Conservation (phyloP, 1,140 invertebrate genomes). For the Polypedilum pembai region DNA sequence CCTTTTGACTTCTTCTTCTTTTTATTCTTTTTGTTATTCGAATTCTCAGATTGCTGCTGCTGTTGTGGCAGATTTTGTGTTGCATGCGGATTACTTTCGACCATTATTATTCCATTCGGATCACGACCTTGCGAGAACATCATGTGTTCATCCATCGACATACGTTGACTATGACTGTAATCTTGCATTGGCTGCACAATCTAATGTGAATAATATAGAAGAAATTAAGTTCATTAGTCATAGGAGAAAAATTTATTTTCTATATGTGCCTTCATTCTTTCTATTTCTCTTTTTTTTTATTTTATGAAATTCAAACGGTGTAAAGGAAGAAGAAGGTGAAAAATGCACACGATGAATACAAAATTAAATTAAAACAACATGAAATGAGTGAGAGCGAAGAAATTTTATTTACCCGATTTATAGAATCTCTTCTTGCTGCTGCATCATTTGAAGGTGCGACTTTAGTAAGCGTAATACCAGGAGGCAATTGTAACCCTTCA, state of each 20-base stretch:
- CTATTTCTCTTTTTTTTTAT: too few relatives aligned
- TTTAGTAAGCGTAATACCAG: constrained; percentile 75
- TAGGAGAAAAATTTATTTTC: too few relatives aligned
- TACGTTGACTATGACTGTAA: constrained; percentile 31
- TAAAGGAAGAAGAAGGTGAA: too few relatives aligned
- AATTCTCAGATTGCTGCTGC: constrained; percentile 31
- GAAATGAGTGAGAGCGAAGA: too few relatives aligned
- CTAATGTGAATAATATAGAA: not conserved
- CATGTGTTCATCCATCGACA: constrained; percentile 30
- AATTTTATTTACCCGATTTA: constrained; percentile 36
- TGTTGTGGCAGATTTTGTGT: constrained; percentile 31
- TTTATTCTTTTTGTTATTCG: constrained; percentile 48
- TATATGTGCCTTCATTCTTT: too few relatives aligned
- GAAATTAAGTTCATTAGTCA: too few relatives aligned
- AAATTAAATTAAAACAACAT: not conserved
- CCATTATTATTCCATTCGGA: constrained; percentile 40
- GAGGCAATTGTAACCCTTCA: constrained; percentile 64
- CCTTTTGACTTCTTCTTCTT: constrained; percentile 47
- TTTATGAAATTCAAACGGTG: too few relatives aligned
- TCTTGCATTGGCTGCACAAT: constrained; percentile 34
- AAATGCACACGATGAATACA: too few relatives aligned
- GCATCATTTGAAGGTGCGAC: constrained; percentile 53
- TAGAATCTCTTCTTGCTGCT: constrained; percentile 41
- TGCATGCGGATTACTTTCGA: constrained; percentile 33
- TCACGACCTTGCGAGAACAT: constrained; percentile 32